Evolutionary conservation across 2,888 invertebrate species (phyloP).

Genomic region (Calliopum simillimum): DNA sequence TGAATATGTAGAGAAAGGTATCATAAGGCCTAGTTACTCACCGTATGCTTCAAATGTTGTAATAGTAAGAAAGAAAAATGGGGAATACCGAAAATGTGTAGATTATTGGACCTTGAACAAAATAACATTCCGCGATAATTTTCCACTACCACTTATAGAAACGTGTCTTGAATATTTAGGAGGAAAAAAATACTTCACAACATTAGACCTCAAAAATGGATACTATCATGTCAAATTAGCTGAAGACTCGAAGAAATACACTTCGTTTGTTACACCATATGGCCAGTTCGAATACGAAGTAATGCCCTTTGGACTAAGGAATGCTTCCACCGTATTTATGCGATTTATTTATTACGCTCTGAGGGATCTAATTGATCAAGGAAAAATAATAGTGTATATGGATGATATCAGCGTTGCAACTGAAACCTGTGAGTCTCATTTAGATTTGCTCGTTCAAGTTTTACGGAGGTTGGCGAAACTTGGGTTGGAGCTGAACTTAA

Average conservation of each 20-base stretch:
- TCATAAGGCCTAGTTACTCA: conserved; percentile 18
- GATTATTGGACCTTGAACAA: conserved; percentile 34
- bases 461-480: conserved; percentile 27
- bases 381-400: conserved; percentile 36
- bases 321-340: conserved; percentile 37
- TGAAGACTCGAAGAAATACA: conserved; percentile 43
- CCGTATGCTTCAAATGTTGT: conserved; percentile 27
- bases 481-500: conserved; percentile 29
- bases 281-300: conserved; percentile 39
- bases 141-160: conserved; percentile 39
- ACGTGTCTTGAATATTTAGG: conserved; percentile 27
- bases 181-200: conserved; percentile 40
- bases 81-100: conserved; percentile 31
- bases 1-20: conserved; percentile 22
- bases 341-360: conserved; percentile 36
- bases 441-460: conserved; percentile 32
- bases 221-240: conserved; percentile 40
- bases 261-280: conserved; percentile 44
- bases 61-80: conserved; percentile 30
- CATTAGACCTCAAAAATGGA: conserved; percentile 43
- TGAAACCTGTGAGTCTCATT: conserved; percentile 29
- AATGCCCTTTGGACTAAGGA: conserved; percentile 42
- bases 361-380: conserved; percentile 33
- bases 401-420: conserved; percentile 42
- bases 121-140: conserved; percentile 37